Evolutionary conservation across 1,140 invertebrate species (phyloP), one percentile per base, ranked within the genome.

Genomic region (Dysdera silvatica): DNA sequence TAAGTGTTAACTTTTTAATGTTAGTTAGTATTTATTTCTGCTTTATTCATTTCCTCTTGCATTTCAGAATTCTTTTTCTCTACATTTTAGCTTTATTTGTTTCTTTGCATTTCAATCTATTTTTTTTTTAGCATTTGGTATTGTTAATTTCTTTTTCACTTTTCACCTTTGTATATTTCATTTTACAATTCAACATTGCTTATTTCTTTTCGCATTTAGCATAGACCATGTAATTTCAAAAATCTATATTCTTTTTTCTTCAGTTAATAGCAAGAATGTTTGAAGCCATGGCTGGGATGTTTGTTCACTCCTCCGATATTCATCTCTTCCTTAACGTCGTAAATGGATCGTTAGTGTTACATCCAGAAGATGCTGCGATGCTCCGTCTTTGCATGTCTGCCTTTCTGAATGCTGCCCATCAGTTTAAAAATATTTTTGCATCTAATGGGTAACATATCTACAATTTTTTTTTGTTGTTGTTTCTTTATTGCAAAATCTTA

Each of bases 371-470:
- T 76, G 87, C 91, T 0, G 87, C 92, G 58, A 94, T 99, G 70
- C 81, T 99, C 28, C 80, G 97, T 73, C 91, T 94, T 73, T 95
- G 96, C 29, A 88, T 96, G 75, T 92, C 95, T 0, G 95, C 94
- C 0, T 97, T 95, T 71, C 92, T 99, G 56, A 98, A 97, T 76
- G 93, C 94, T 3, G 91, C 92, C 3, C 92, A 93, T 67, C 95
- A 98, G 79, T 99, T 99, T 74, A 98, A 97, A 76, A 97, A 98
- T 72, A 94, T 99, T 52, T 99, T 99, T 76, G 95, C 95, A 6
- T 94, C 90, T 5, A 97, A 98, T 76, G 95, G 95, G 83, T 89
- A 78, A n/a, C 63, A 70, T 70, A 53, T 32, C 47, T 49, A 32
- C 37, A 33, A 18, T 5, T n/a, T 26, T 37, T 20, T 37, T 47